Evolutionary conservation across 2,888 invertebrate genomes (phyloP).

Genomic region (Drosophila macrothrix): DNA sequence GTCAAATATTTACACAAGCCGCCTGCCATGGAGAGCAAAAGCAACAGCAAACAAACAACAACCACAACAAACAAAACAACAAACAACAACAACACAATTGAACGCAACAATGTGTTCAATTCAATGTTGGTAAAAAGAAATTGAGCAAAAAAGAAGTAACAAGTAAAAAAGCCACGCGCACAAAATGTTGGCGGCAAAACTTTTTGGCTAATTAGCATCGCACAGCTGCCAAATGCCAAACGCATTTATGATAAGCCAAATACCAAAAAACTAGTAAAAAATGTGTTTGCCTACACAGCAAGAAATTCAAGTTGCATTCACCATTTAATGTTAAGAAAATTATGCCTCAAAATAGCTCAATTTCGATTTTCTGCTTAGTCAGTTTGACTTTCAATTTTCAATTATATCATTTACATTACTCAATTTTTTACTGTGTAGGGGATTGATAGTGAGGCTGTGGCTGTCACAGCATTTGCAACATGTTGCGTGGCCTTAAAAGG

Average conservation of each 20-base stretch:
- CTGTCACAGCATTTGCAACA: constrained; percentile 65
- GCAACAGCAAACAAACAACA: constrained; percentile 35
- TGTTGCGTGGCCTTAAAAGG: constrained; percentile 68
- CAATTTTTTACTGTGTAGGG: neutral
- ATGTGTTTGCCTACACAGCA: constrained; percentile 1
- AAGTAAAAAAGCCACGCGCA: constrained; percentile 31
- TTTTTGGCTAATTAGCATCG: constrained; percentile 55
- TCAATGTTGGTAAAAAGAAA: constrained; percentile 11
- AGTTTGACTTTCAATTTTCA: neutral
- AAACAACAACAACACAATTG: constrained; percentile 15
- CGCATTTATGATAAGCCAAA: constrained; percentile 69
- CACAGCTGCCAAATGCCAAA: constrained; percentile 58
- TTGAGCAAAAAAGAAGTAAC: neutral
- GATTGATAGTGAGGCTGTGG: neutral
- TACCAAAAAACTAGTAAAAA: constrained; percentile 35
- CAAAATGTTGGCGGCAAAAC: constrained; percentile 32
- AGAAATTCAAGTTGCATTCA: neutral
- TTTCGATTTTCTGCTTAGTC: neutral
- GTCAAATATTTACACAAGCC: constrained; percentile 78
- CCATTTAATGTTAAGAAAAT: neutral
- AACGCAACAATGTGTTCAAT: constrained; percentile 50
- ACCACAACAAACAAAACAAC: constrained; percentile 17
- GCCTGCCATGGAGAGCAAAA: constrained; percentile 49
- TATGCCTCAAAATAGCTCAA: too few relatives aligned
- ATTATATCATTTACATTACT: neutral